phyloP scores from a whole-genome alignment of 2,797 vertebrate genomes.

The Pipistrellus pygmaeus region DNA sequence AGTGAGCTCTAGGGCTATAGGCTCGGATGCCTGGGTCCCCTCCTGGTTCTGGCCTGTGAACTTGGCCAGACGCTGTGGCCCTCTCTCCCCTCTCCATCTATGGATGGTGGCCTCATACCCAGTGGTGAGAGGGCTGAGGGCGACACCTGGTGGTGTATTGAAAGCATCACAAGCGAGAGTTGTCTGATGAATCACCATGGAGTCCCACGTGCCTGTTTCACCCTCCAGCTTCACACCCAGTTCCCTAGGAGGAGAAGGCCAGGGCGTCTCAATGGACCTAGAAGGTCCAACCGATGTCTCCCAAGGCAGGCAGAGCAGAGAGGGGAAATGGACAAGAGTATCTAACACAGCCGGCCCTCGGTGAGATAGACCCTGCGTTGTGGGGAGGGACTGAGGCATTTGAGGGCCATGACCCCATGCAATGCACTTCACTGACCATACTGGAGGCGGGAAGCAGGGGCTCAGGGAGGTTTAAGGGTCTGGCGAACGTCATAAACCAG shows the following conservation, averaged over 20 bases:
- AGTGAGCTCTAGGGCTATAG: neutral
- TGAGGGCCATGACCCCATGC: neutral
- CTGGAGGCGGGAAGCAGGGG: neutral
- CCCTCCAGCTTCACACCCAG: neutral
- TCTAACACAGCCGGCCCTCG: neutral
- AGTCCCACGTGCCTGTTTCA: neutral
- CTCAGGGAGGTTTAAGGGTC: neutral
- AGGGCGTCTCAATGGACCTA: neutral
- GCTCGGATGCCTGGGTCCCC: fast-evolving
- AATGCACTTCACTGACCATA: neutral
- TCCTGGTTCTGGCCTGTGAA: neutral
- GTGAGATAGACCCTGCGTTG: neutral
- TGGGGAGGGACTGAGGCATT: too few species aligned
- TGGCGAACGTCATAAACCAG: neutral
- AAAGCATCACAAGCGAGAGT: neutral
- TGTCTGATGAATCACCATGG: fast-evolving
- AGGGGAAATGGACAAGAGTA: neutral
- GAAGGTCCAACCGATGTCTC: neutral
- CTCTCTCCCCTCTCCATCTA: fast-evolving
- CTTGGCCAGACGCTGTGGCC: fast-evolving
- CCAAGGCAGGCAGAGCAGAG: neutral
- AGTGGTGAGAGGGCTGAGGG: neutral
- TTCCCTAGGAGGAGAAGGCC: neutral
- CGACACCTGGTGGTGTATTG: constrained; percentile 37
- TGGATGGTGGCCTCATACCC: fast-evolving